Base-by-base conservation (phyloP, 2,797 vertebrate genomes). In the Hydrocynus forskahlii region DNA sequence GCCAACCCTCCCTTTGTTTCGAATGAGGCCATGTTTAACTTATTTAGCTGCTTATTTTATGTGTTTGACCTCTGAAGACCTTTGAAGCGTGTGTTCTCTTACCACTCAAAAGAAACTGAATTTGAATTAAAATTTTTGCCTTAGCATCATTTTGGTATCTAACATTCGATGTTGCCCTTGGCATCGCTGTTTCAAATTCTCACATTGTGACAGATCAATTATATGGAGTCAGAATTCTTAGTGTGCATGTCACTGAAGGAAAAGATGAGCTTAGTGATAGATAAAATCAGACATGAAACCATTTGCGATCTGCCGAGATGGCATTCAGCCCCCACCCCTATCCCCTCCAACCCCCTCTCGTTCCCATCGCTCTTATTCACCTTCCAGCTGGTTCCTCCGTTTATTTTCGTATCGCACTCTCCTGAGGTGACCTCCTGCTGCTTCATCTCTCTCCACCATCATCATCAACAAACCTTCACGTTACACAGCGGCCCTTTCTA, bases 381-480 rank as follows among this genome's bases (percentile, higher is more conserved):
- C 74, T 67, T 69, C 67, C 70, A 76, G 55, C 48, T 38, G 23
- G 16, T 57, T 7, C 4, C 43, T 19, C 17, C 35, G 88, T 92
- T 92, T 93, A 92, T 93, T 92, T 92, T 92, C 85, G 86, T 86
- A 85, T 80, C 76, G 81, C 84, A 84, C 90, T 87, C 81, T 77
- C 84, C 63, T 62, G 66, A 23, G 64, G 83, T 86, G 81, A 82
- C 85, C 77, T 64, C 71, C 80, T 78, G 59, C 76, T 82, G 79
- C 63, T 75, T 50, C 75, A 79, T 59, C 79, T 40, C 67, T 81
- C 81, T 77, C 67, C 86, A 87, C 83, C 78, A 84, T 81, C 86
- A 89, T 86, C 66, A 79, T 88, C 85, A 92, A 91, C 87, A 92
- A 91, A 91, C 89, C 38, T 75, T 55, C 45, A 50, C 78, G 48